Evolutionary conservation across 2,113 vertebrate genomes (phyloP).

Genomic region (Larimichthys polyactis): DNA sequence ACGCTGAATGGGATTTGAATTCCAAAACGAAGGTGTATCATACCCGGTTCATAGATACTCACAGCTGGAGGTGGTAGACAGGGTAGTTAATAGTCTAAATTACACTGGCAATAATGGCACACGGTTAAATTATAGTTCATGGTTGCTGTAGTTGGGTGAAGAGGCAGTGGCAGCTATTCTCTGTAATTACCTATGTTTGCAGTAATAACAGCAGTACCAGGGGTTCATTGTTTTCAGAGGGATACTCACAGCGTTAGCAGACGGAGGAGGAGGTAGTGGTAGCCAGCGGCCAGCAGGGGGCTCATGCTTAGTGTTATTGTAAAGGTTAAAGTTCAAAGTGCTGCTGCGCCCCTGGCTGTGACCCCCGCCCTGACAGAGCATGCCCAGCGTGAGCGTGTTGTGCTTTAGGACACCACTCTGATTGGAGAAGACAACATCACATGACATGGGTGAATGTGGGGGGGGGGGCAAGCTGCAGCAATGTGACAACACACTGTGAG

Average conservation of each 20-base stretch:
- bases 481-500: conserved; percentile 86
- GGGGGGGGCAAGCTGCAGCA: conserved; percentile 63
- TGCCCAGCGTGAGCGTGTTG: conserved; percentile 99
- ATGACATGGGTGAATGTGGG: conserved; percentile 91
- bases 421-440: conserved; percentile 98
- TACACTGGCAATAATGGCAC: conserved; percentile 4
- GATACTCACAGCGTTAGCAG: conserved; percentile 85
- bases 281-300: conserved; percentile 96
- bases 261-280: conserved; percentile 84
- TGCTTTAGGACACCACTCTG: conserved; percentile 99
- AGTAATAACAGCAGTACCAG: conserved; percentile 55
- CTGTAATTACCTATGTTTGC: conserved; percentile 39
- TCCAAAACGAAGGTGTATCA: neutral
- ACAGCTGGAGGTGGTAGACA: neutral
- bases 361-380: conserved; percentile 96
- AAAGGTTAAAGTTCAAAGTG: conserved; percentile 99
- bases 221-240: conserved; percentile 55
- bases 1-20: neutral
- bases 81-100: neutral
- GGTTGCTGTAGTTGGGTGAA: conserved; percentile 11
- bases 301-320: conserved; percentile 99
- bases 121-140: conserved; percentile 17
- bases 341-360: conserved; percentile 94
- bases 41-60: neutral
- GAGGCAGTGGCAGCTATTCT: conserved; percentile 25